Conservation (phyloP, 2,113 vertebrate genomes). For the Puma concolor region DNA sequence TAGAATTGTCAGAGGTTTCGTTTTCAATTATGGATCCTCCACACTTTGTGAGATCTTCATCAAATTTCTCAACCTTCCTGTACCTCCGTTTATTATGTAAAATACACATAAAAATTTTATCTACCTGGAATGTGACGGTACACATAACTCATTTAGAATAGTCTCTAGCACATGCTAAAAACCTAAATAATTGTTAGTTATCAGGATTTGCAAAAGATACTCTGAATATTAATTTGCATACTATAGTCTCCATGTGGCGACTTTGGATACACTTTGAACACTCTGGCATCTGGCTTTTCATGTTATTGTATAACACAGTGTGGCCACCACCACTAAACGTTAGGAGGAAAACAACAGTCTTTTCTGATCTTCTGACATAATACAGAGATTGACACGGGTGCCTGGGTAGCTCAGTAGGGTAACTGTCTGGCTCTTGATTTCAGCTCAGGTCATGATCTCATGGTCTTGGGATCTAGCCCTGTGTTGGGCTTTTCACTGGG, state of each 20-base stretch:
- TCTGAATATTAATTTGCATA: not conserved
- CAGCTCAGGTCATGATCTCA: too few species aligned
- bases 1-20: not conserved
- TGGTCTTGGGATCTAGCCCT: too few species aligned
- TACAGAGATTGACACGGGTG: not conserved
- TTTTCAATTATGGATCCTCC: not conserved
- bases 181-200: not conserved
- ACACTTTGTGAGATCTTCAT: not conserved
- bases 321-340: not conserved
- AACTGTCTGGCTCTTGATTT: too few species aligned
- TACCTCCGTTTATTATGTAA: not conserved
- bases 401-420: too few species aligned
- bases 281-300: not conserved
- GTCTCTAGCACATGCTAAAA: not conserved
- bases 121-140: not conserved
- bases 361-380: not conserved
- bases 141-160: not conserved
- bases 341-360: not conserved
- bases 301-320: not conserved
- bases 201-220: not conserved
- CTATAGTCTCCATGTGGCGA: not conserved
- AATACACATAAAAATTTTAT: not conserved
- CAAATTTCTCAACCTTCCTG: not conserved
- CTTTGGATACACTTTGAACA: not conserved
- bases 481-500: too few species aligned